These are phyloP conservation scores for Acanthosepion pharaonis DNA, from an alignment of 2,888 invertebrate species.

Conservation along the genomic window DNA sequence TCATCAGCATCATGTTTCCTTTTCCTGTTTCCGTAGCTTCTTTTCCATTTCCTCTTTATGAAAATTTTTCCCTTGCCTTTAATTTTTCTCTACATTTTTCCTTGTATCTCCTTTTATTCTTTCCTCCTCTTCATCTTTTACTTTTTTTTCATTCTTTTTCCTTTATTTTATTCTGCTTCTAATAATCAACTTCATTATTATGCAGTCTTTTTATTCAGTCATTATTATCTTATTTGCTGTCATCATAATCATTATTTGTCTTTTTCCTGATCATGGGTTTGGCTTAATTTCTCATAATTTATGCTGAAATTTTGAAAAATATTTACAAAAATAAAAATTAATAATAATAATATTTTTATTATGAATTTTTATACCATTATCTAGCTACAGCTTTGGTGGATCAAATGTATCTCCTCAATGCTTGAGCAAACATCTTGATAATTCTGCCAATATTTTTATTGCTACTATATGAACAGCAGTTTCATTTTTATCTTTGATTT, in stretches of 20 bases:
- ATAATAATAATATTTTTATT: background rate
- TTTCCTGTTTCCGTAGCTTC: background rate
- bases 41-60: background rate
- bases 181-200: background rate
- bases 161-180: background rate
- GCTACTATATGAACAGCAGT: background rate
- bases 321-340: background rate
- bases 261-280: background rate
- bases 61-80: background rate
- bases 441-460: background rate
- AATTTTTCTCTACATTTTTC: background rate
- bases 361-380: background rate
- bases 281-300: background rate
- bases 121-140: background rate
- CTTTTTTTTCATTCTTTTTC: background rate
- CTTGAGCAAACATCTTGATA: background rate
- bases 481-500: background rate
- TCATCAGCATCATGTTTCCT: background rate
- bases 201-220: background rate
- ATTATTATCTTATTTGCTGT: background rate
- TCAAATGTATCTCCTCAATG: background rate
- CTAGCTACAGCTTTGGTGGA: background rate
- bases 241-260: background rate
- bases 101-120: background rate
- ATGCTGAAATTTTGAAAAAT: background rate